Base-by-base conservation (phyloP, 1,140 invertebrate genomes). In the Phymorhynchus buccinoides region DNA sequence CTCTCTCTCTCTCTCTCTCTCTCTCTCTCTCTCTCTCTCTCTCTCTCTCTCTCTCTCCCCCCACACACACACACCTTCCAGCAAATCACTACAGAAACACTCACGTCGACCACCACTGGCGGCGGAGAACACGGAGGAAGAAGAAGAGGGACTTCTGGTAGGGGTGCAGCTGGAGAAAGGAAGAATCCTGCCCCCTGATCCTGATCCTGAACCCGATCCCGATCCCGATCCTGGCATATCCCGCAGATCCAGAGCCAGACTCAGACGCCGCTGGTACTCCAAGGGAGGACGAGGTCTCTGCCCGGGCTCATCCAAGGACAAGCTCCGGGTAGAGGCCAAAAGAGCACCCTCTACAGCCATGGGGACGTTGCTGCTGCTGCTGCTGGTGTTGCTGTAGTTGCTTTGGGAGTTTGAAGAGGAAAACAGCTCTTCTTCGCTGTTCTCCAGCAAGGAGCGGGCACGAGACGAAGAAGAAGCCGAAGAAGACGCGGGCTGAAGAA, bases 221-320 rank as follows among this genome's bases (percentile, higher is more conserved):
- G 7, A 7, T 1, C 77, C 77, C n/a, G 37, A 7, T 12, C 37
- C 37, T 0, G 32, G 77, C 37, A 79, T 18, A 41, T 80, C 79
- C 16, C 52, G 30, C 3, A 42, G 27, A 3, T 35, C 71, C 16
- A 80, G 32, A 22, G 79, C 79, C 4, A 56, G 39, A 27, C 79
- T 80, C 79, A 80, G 35, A 14, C 48, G 41, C 32, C 79, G 22
- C 48, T 80, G 7, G 48, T 80, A 80, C 44, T 80, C 79, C 79
- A 18, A 35, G 2, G 44, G 4, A 27, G 62, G 62, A 4, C 62
- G 62, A 12, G 62, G 62, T 3, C 7, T 9, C 18, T 18, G 6
- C 37, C 30, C 77, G 18, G 37, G 37, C 30, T 30, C 62, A 3
- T 30, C 62, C 62, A 66, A 27, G 16, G 62, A 66, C 22, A 66